Percentiles rank a stretch among this genome's conserved stretches.
phyloP scores from a whole-genome alignment of 2,113 vertebrate species.

The Bucco capensis region DNA sequence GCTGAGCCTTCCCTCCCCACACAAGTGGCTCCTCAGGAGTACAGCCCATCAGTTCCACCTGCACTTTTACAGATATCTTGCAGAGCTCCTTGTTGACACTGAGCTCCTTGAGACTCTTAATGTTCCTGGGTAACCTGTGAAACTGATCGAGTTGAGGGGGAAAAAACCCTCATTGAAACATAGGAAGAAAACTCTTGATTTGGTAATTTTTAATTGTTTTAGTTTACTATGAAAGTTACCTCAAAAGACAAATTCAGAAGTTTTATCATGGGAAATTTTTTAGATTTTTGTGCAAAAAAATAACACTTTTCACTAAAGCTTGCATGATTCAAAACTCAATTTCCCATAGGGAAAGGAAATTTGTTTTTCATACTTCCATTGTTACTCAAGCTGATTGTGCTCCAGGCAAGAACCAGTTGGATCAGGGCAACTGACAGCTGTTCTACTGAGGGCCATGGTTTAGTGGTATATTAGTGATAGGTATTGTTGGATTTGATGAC shows the following conservation, averaged over 20 bases:
- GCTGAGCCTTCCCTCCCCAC: neutral
- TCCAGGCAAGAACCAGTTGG: neutral
- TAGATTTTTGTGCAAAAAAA: neutral
- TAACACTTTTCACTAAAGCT: neutral
- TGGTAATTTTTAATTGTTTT: neutral
- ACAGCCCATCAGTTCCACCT: neutral
- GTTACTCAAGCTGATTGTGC: neutral
- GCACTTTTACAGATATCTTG: neutral
- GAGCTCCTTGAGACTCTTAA: neutral
- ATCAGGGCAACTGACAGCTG: neutral
- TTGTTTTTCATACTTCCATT: neutral
- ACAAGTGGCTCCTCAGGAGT: neutral
- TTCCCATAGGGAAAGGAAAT: neutral
- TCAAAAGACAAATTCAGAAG: neutral
- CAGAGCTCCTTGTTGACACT: neutral
- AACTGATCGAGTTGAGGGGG: neutral
- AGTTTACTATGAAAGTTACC: neutral
- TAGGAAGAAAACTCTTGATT: neutral
- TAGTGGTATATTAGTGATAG: too few relatives aligned
- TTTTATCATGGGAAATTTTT: neutral
- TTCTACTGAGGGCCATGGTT: too few relatives aligned
- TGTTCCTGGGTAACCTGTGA: neutral
- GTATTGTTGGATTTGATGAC: too few relatives aligned
- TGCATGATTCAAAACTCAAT: neutral
- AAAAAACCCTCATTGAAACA: neutral